Base-by-base conservation (phyloP, 2,113 vertebrate species). In the Nesospiza acunhae region DNA sequence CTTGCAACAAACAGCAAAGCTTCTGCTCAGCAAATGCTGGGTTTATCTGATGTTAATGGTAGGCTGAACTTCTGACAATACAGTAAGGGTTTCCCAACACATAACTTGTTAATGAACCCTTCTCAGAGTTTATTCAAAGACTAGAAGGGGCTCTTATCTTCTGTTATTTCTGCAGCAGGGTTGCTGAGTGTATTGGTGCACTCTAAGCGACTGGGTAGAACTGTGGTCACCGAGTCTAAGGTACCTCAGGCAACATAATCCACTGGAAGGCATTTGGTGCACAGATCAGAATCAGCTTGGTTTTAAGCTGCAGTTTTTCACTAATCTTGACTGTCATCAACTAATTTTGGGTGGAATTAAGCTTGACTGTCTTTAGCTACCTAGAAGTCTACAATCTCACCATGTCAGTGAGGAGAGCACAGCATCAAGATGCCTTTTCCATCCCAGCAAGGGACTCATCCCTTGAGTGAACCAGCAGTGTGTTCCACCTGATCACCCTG, bases 361-460 rank as follows among this genome's bases (percentile, higher is more conserved):
- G n/a, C 21, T 82, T 17, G 17, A 5, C 53, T 83, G 16, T 42
- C 62, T 67, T 59, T 74, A 84, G 50, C 31, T 78, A 7, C 11
- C 49, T 76, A 27, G 44, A 75, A 69, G 8, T 50, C 31, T 53
- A 3, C 19, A 33, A 7, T 52, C 22, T 53, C 49, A 23, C 47
- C 30, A 8, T 31, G 37, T 21, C 77, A 75, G 1, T 28, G 28
- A 41, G 74, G 70, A 56, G 31, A 31, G 19, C 0, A 0, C 49
- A 27, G 62, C 16, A 53, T 78, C 37, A 60, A 19, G 49, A 46
- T 70, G 19, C 12, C 18, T 90, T 35, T 47, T 91, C 26, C 8
- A 9, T 30, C 41, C 46, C 59, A 85, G 30, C 41, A 31, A 20
- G 31, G 16, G 19, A 9, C 59, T 66, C 1, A 1, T 60, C 64